Evolutionary conservation across 2,113 vertebrate species (phyloP).

Genomic region (Dromiciops gliroides): DNA sequence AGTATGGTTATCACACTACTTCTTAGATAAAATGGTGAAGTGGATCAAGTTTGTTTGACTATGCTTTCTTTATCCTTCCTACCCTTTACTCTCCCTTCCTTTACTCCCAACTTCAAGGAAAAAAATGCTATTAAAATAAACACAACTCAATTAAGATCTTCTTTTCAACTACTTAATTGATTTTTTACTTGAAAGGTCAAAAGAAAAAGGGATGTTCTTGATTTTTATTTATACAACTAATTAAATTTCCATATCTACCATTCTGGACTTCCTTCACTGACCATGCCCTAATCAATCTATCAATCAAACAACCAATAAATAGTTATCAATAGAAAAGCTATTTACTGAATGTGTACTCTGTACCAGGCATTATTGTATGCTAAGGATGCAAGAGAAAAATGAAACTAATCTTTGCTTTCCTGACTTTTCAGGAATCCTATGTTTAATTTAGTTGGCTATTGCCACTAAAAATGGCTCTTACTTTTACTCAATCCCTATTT

Average conservation of each 20-base stretch:
- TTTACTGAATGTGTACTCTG: not conserved
- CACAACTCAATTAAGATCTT: not conserved
- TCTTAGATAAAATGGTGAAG: too few species aligned
- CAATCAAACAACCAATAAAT: not conserved
- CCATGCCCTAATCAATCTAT: not conserved
- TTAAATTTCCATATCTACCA: not conserved
- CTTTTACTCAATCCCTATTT: not conserved
- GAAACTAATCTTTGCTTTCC: not conserved
- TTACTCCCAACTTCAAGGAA: not conserved
- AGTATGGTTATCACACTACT: too few species aligned
- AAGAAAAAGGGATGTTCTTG: not conserved
- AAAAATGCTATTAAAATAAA: not conserved
- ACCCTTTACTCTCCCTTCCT: not conserved
- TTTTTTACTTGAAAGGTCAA: not conserved
- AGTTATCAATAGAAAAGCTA: not conserved
- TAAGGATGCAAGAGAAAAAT: not conserved
- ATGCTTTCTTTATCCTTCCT: not conserved
- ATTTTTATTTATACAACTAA: not conserved
- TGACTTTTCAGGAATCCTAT: not conserved
- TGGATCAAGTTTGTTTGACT: not conserved
- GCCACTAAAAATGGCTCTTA: not conserved
- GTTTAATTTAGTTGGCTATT: not conserved
- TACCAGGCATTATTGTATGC: not conserved
- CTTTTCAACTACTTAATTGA: not conserved
- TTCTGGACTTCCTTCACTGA: not conserved